phyloP scores from a whole-genome alignment of 2,113 vertebrate species.

The Hassar affinis region DNA sequence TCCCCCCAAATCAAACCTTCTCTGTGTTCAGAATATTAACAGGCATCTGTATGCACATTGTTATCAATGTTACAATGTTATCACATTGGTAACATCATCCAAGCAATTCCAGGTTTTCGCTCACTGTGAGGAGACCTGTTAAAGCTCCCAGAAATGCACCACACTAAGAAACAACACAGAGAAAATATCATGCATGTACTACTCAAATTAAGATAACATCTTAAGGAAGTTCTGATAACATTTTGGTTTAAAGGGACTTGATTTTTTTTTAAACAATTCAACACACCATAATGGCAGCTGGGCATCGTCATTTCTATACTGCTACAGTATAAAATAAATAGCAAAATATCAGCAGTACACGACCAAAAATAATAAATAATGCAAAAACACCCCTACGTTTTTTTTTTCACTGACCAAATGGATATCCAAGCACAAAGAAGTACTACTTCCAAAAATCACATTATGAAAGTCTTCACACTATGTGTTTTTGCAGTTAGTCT shows the following conservation, averaged over 20 bases:
- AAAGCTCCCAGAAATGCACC: slow-evolving; percentile 34
- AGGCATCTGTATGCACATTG: slow-evolving; percentile 32
- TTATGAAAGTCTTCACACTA: slow-evolving; percentile 10
- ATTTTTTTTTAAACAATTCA: slow-evolving; percentile 8
- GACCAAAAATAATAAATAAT: slow-evolving; percentile 55
- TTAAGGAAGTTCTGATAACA: slow-evolving; percentile 1
- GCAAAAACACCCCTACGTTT: slow-evolving; percentile 25
- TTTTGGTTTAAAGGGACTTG: slow-evolving; percentile 28
- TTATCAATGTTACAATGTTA: too few relatives aligned
- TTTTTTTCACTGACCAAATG: slow-evolving; percentile 21
- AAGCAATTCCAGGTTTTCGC: not conserved
- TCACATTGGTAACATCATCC: slow-evolving; percentile 32
- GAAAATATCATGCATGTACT: slow-evolving; percentile 36
- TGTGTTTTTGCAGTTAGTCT: slow-evolving; percentile 20
- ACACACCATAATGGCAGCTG: slow-evolving; percentile 26
- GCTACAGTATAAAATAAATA: slow-evolving; percentile 55
- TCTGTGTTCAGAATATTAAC: slow-evolving; percentile 27
- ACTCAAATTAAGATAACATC: slow-evolving; percentile 27
- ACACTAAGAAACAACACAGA: slow-evolving; percentile 27
- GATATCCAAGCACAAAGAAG: slow-evolving; percentile 39
- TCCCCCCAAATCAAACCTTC: slow-evolving; percentile 4
- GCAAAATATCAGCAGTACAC: slow-evolving; percentile 48
- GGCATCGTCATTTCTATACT: slow-evolving; percentile 28
- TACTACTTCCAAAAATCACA: slow-evolving; percentile 39
- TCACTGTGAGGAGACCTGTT: slow-evolving; percentile 26